Evolutionary conservation across 2,113 vertebrate genomes (phyloP).

Genomic region (Riparia riparia): DNA sequence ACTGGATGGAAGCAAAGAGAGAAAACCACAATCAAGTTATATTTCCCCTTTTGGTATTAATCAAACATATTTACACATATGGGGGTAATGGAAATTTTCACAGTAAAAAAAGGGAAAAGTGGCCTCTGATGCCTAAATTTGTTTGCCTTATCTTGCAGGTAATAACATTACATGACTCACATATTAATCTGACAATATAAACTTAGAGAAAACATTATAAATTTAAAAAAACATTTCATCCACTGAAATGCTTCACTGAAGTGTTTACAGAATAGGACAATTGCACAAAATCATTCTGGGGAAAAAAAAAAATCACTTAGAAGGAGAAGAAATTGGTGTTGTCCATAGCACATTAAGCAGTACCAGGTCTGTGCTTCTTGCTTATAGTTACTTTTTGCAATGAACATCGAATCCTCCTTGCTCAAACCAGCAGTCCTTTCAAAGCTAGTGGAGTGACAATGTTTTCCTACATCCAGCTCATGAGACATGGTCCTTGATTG

Average conservation of each 20-base stretch:
- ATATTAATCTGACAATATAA: neutral
- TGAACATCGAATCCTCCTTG: neutral
- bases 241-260: neutral
- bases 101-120: neutral
- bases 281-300: neutral
- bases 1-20: neutral
- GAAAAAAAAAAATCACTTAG: neutral
- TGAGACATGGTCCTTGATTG: neutral
- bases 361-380: neutral
- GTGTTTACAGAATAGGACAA: neutral
- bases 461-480: neutral
- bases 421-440: neutral
- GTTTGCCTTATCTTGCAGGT: neutral
- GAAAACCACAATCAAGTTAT: neutral
- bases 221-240: neutral
- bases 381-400: neutral
- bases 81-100: neutral
- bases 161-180: accelerated
- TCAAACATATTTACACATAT: neutral
- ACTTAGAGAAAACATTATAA: neutral
- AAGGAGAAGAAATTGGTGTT: neutral
- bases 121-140: neutral
- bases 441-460: neutral
- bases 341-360: neutral
- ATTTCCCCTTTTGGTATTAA: neutral